Percentiles rank a stretch among this genome's conserved stretches.
Evolutionary conservation across 2,797 vertebrate genomes (phyloP).

Genomic region (Gallinago nigripennis): DNA sequence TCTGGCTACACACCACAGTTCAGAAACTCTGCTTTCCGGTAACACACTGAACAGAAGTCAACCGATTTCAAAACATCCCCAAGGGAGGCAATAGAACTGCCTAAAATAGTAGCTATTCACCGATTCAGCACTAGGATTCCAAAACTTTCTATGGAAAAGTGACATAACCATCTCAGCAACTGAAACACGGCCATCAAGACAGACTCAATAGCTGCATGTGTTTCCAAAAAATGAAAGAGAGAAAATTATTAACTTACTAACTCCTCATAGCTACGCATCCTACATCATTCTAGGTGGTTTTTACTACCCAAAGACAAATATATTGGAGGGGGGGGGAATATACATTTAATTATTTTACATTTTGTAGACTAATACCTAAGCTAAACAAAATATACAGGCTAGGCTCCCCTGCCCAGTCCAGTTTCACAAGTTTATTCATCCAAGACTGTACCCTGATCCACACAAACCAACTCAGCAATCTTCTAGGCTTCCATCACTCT

Average conservation of each 20-base stretch:
- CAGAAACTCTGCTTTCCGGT: background rate
- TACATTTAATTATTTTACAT: background rate
- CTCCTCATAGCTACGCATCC: background rate
- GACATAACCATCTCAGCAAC: background rate
- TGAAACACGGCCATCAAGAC: background rate
- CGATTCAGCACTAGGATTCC: background rate
- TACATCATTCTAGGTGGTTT: background rate
- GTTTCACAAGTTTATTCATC: background rate
- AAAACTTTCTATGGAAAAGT: background rate
- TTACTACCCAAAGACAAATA: background rate
- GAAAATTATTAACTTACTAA: background rate
- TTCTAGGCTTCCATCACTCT: background rate
- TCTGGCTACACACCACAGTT: background rate
- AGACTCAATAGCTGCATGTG: rapidly evolving
- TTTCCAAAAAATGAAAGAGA: background rate
- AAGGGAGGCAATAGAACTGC: background rate
- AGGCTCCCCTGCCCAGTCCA: background rate
- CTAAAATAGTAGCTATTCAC: background rate
- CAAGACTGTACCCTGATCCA: background rate
- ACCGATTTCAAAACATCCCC: background rate
- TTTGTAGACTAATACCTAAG: background rate
- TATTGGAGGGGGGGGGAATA: rapidly evolving
- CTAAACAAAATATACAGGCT: background rate
- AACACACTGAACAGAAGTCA: background rate
- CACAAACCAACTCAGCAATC: background rate